phyloP scores from a whole-genome alignment of 2,888 invertebrate species.

The Chalcis sispes region DNA sequence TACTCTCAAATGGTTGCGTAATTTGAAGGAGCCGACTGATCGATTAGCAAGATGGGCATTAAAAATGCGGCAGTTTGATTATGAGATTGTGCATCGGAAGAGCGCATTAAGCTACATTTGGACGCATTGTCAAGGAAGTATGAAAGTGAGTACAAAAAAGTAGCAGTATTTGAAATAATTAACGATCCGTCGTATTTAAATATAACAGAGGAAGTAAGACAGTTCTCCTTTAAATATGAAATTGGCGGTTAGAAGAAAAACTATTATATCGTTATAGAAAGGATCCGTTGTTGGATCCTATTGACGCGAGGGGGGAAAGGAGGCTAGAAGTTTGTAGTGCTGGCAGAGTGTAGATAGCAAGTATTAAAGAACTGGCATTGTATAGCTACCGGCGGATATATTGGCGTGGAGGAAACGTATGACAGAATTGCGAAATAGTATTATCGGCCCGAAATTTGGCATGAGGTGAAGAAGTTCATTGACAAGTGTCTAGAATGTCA shows the following conservation, averaged over 20 bases:
- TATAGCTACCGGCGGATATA: neutral
- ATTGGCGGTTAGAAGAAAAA: neutral
- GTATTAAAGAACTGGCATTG: neutral
- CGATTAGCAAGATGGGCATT: neutral
- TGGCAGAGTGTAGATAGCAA: neutral
- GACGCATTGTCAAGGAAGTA: neutral
- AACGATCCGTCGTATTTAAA: neutral
- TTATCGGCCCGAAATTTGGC: neutral
- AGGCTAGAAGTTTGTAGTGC: neutral
- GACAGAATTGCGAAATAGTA: neutral
- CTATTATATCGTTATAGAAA: neutral
- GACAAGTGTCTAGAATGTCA: neutral
- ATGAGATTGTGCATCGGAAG: neutral
- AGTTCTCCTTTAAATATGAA: neutral
- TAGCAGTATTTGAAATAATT: neutral
- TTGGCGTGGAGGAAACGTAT: neutral
- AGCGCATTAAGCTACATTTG: neutral
- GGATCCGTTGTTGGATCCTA: neutral
- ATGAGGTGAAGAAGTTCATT: neutral
- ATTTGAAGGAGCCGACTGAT: neutral
- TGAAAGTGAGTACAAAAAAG: neutral
- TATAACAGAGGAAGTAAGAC: neutral
- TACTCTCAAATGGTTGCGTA: neutral
- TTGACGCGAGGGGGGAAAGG: neutral
- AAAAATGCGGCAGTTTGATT: neutral